Evolutionary conservation across 2,113 vertebrate genomes (phyloP).

Genomic region (Oophaga pumilio): DNA sequence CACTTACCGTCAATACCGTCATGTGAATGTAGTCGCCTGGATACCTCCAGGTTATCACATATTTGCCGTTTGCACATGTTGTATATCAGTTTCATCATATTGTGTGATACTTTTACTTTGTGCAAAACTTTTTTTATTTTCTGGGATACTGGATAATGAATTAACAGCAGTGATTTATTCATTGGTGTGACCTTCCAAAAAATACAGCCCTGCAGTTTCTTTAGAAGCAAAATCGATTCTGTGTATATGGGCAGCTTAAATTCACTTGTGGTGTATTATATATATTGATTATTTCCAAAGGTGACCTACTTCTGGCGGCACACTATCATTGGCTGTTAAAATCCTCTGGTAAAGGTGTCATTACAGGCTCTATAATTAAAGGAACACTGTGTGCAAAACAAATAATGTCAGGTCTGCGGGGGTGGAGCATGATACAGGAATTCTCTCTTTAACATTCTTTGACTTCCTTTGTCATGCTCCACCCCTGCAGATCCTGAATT

Average conservation of each 20-base stretch:
- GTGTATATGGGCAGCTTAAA: not conserved
- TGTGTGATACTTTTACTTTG: not conserved
- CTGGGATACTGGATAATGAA: not conserved
- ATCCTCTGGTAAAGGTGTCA: not conserved
- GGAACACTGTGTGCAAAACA: not conserved
- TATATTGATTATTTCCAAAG: conserved; percentile 3
- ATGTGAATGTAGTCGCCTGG: too few relatives aligned
- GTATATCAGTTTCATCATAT: too few relatives aligned
- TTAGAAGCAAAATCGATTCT: not conserved
- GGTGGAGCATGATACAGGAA: not conserved
- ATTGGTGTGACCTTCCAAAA: not conserved
- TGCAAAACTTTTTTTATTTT: not conserved
- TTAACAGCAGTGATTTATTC: not conserved
- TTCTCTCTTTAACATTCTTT: too few relatives aligned
- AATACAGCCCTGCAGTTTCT: not conserved
- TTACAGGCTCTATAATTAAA: not conserved
- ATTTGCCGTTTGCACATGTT: too few relatives aligned
- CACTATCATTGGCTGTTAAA: not conserved
- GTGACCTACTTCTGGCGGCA: not conserved
- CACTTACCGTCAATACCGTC: too few relatives aligned
- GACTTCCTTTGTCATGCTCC: too few relatives aligned
- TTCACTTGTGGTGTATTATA: not conserved
- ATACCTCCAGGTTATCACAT: too few relatives aligned
- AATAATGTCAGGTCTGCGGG: not conserved
- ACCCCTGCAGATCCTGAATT: too few relatives aligned